A percentile compares a stretch with the other conserved stretches of the same genome.
Evolutionary conservation across 2,888 invertebrate species (phyloP).

Genomic region (Liopterus haemorrhoidalis): DNA sequence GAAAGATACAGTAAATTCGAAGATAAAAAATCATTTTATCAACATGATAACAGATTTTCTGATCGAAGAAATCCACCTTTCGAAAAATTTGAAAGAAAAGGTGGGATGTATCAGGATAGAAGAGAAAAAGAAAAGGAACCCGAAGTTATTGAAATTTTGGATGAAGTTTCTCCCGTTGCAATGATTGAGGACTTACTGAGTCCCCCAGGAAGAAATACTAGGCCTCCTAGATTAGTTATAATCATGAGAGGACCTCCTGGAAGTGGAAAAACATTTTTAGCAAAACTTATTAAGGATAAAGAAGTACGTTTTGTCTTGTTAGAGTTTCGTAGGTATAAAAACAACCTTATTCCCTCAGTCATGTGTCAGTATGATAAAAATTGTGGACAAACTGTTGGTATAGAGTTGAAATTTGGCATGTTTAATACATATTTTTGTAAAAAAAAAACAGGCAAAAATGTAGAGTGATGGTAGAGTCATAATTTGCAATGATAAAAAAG

Average conservation of each 20-base stretch:
- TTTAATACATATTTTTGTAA: too few relatives aligned
- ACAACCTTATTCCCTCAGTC: too few relatives aligned
- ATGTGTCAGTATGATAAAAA: too few relatives aligned
- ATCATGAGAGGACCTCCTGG: conserved; percentile 91
- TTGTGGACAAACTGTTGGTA: too few relatives aligned
- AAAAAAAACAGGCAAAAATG: too few relatives aligned
- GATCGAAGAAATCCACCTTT: background rate
- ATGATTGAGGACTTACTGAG: conserved; percentile 79
- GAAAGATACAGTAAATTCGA: conserved; percentile 43
- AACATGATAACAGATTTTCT: conserved; percentile 7
- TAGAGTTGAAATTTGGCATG: too few relatives aligned
- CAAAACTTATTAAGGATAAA: conserved; percentile 77
- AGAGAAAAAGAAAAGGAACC: too few relatives aligned
- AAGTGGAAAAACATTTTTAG: conserved; percentile 87
- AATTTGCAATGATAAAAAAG: too few relatives aligned
- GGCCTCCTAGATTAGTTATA: conserved; percentile 77
- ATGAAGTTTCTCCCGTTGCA: conserved; percentile 42
- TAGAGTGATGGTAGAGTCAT: too few relatives aligned
- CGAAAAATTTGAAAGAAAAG: background rate
- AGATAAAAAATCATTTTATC: conserved; percentile 37
- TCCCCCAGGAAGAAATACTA: conserved; percentile 69
- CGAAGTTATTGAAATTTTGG: too few relatives aligned
- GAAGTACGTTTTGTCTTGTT: conserved; percentile 52
- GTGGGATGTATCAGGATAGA: too few relatives aligned
- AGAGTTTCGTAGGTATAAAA: conserved; percentile 1